Conservation (phyloP, 2,888 invertebrate genomes). For the Aphrophora alni region DNA sequence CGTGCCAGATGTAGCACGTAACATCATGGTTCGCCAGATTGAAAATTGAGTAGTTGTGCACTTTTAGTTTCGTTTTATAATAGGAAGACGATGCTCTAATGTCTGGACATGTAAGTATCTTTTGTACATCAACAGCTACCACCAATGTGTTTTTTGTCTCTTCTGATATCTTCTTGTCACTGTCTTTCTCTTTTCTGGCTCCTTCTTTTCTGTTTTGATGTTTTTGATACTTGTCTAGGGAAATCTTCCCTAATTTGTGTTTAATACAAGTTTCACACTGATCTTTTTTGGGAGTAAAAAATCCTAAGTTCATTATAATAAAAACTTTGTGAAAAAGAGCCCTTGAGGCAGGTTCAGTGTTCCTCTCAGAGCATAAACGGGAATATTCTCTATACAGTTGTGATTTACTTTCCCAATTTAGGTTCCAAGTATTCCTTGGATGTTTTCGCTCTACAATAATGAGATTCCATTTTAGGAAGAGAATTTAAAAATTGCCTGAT, state of each 20-base stretch:
- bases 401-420: slow-evolving; percentile 27
- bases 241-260: slow-evolving; percentile 17
- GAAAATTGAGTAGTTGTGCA: no score
- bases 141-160: no score
- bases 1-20: no score
- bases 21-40: no score
- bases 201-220: slow-evolving; percentile 30
- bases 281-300: slow-evolving; percentile 43
- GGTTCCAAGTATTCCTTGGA: slow-evolving; percentile 30
- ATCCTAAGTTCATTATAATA: slow-evolving; percentile 41
- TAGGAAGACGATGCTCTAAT: no score
- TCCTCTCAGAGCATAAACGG: slow-evolving; percentile 15
- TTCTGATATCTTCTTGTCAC: no score
- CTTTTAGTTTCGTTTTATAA: no score
- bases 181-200: no score
- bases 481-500: slow-evolving; percentile 20
- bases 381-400: slow-evolving; percentile 25
- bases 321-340: slow-evolving; percentile 35
- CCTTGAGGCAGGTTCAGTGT: no score
- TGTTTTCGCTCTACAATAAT: slow-evolving; percentile 27
- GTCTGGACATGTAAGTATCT: no score
- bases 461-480: slow-evolving; percentile 34
- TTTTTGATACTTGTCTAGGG: slow-evolving; percentile 17
- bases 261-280: slow-evolving; percentile 33
- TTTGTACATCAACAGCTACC: no score